Percentiles rank a stretch among this genome's conserved stretches.
phyloP scores from a whole-genome alignment of 2,888 invertebrate genomes.

The Ctena decussata region DNA sequence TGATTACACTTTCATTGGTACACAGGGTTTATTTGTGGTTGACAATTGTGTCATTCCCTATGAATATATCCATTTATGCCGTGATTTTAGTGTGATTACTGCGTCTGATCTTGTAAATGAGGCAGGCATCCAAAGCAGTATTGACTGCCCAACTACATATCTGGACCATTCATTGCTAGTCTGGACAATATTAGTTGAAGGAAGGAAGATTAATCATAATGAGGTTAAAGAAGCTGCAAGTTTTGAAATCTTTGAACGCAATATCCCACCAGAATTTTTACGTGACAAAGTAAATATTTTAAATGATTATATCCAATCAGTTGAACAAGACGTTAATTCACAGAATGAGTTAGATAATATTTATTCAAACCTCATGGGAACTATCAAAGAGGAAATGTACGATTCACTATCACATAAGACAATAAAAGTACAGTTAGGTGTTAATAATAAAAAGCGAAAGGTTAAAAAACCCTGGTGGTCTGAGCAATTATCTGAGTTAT shows the following conservation, averaged over 20 bases:
- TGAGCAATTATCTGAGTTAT: too few relatives aligned
- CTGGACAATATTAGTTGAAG: neutral
- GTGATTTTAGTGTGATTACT: neutral
- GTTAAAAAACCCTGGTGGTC: neutral
- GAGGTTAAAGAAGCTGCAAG: neutral
- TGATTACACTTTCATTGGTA: slow-evolving; percentile 15
- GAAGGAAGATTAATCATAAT: neutral
- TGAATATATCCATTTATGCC: neutral
- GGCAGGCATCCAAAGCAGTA: too few relatives aligned
- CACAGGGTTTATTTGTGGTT: slow-evolving; percentile 1
- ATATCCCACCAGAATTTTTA: neutral
- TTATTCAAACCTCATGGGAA: neutral
- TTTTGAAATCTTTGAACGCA: neutral
- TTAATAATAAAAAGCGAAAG: neutral
- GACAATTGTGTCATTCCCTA: slow-evolving; percentile 6
- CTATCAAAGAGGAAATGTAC: neutral
- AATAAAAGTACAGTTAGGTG: neutral
- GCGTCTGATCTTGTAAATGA: neutral
- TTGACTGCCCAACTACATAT: neutral
- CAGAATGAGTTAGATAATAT: neutral
- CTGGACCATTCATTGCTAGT: neutral
- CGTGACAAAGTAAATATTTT: neutral
- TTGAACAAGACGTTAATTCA: neutral
- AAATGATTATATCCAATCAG: neutral
- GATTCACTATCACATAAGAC: neutral